phyloP scores from a whole-genome alignment of 1,140 invertebrate genomes.

The Ips typographus region DNA sequence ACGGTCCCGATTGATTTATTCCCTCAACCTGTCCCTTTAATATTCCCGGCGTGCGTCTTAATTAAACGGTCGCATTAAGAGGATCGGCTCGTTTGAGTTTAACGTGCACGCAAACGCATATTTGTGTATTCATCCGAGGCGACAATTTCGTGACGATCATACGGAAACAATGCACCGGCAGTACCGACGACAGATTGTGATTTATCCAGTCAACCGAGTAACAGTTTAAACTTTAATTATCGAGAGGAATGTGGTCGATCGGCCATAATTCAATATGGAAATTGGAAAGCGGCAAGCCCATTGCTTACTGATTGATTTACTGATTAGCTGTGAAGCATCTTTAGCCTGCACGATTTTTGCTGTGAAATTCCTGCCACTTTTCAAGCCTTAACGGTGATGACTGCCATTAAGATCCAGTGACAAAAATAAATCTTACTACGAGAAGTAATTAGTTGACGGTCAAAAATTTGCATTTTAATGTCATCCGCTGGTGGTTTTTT shows the following conservation, averaged over 20 bases:
- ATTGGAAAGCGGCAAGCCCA: background rate
- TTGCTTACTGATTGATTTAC: constrained; percentile 3
- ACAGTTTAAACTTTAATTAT: constrained; percentile 20
- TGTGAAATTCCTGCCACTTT: no score
- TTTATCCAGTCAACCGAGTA: constrained; percentile 13
- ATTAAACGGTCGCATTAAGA: background rate
- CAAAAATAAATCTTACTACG: no score
- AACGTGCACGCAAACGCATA: constrained; percentile 1
- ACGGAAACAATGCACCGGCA: constrained; percentile 6
- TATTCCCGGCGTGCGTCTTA: background rate
- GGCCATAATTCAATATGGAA: constrained; percentile 9
- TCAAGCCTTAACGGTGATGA: no score
- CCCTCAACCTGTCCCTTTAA: background rate
- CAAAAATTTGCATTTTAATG: no score
- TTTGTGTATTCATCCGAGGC: constrained; percentile 16
- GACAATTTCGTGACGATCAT: constrained; percentile 15
- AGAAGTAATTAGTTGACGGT: no score
- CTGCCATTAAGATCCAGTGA: no score
- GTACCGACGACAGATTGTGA: constrained; percentile 6
- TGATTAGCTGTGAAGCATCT: background rate
- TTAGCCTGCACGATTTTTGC: no score
- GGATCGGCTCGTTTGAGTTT: background rate
- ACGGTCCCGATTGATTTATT: background rate
- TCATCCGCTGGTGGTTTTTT: no score
- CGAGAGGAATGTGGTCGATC: constrained; percentile 1